A percentile compares a stretch with the other conserved stretches of the same genome.
Conservation (phyloP, 2,888 invertebrate species). For the Drosophila paranaensis region DNA sequence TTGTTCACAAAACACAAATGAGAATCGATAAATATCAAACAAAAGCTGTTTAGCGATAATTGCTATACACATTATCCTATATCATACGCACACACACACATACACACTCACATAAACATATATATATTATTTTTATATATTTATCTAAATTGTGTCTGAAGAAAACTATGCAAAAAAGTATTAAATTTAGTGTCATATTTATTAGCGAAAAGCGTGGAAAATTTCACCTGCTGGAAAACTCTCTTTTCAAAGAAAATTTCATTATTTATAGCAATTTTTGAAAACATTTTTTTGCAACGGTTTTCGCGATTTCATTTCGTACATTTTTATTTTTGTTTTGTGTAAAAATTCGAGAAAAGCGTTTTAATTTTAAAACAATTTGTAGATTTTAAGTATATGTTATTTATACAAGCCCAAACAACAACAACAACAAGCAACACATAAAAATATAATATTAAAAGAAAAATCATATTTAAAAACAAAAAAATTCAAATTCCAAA, state of each 20-base stretch:
- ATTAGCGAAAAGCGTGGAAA: conserved; percentile 30
- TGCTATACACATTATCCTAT: conserved; percentile 54
- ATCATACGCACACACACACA: conserved; percentile 37
- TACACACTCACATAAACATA: conserved; percentile 18
- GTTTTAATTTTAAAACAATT: conserved; percentile 37
- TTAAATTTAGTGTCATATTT: conserved; percentile 85
- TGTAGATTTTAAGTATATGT: conserved; percentile 67
- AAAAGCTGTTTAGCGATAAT: conserved; percentile 27
- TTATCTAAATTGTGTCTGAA: conserved; percentile 38
- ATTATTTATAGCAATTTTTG: conserved; percentile 23
- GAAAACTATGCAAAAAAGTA: conserved; percentile 75
- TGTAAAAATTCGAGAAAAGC: conserved; percentile 37
- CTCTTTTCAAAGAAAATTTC: conserved; percentile 17
- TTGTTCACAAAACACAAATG: conserved; percentile 48
- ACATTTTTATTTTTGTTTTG: conserved; percentile 20
- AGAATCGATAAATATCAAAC: conserved; percentile 10
- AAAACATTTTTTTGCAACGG: conserved; percentile 28
- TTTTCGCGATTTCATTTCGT: conserved; percentile 33
- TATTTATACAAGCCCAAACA: conserved; percentile 65
- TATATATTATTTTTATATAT: conserved; percentile 43
- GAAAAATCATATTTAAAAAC: conserved; percentile 51
- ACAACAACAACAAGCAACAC: conserved; percentile 40
- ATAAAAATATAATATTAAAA: conserved; percentile 58
- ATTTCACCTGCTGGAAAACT: conserved; percentile 43
- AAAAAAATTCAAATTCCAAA: conserved; percentile 39